Percentiles rank a stretch among this genome's conserved stretches.
phyloP scores from a whole-genome alignment of 2,888 invertebrate species.

The Polydrusus tereticollis region DNA sequence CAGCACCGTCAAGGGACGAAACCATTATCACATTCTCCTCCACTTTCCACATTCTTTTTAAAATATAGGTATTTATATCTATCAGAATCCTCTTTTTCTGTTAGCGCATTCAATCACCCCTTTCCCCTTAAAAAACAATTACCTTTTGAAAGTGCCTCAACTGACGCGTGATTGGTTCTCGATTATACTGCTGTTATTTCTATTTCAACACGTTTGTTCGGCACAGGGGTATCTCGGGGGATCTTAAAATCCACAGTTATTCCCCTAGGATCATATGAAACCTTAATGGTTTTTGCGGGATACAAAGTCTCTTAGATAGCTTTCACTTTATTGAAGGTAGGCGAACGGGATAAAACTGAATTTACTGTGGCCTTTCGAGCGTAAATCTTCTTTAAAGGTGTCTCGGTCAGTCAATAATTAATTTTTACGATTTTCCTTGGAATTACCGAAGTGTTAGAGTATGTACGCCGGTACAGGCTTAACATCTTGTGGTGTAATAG shows the following conservation, averaged over 20 bases:
- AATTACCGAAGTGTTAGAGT: background rate
- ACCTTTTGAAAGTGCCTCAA: slow-evolving; percentile 22
- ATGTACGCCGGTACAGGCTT: too few species aligned
- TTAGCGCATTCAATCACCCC: slow-evolving; percentile 17
- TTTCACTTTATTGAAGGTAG: slow-evolving; percentile 37
- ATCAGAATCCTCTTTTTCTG: slow-evolving; percentile 22
- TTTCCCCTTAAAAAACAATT: slow-evolving; percentile 34
- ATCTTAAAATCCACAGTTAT: slow-evolving; percentile 39
- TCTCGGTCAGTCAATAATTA: slow-evolving; percentile 31
- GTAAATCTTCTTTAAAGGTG: slow-evolving; percentile 39
- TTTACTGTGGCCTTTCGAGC: slow-evolving; percentile 19
- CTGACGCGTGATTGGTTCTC: slow-evolving; percentile 34
- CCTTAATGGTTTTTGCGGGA: slow-evolving; percentile 45
- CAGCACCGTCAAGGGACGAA: background rate
- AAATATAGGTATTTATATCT: slow-evolving; percentile 17
- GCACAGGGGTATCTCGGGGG: slow-evolving; percentile 27
- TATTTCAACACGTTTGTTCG: slow-evolving; percentile 34
- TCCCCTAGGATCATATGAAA: slow-evolving; percentile 44
- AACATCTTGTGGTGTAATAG: too few species aligned
- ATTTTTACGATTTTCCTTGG: slow-evolving; percentile 17
- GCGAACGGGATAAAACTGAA: slow-evolving; percentile 30
- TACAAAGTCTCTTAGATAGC: slow-evolving; percentile 34
- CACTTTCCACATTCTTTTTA: slow-evolving; percentile 13
- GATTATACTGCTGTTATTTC: slow-evolving; percentile 41
- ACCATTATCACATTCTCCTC: slow-evolving; percentile 14